Evolutionary conservation across 64 coral and sea anemone species (phyloP), one percentile per base, ranked within the genome.

Genomic region (Cladopsammia gracilis): DNA sequence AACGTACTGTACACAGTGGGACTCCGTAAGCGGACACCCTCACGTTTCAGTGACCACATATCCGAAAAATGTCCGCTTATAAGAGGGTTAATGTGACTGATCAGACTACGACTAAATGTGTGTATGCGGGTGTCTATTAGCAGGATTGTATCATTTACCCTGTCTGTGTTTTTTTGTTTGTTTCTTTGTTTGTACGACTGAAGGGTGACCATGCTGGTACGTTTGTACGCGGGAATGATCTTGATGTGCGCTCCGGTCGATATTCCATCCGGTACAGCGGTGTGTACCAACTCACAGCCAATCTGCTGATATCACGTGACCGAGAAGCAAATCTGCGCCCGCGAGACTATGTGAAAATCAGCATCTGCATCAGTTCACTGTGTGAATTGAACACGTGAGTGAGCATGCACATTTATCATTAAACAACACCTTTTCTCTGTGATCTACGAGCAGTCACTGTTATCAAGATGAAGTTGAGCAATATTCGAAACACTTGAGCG

Each of bases 321-420:
- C 70, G 98, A 26, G 98, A 99, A 49, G 94, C 98, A 58, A 94
- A 90, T 64, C 82, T 99, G 58, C 95, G 98, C 78, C 98, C 98
- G 45, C 88, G 98, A 53, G 98, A 99, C 72, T 88, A 84, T 34
- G 82, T 99, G 18, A 99, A 99, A 79, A 59, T 99, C 58, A 90
- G 92, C 72, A 94, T 99, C 52, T 99, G 98, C 67, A 99, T 99
- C 47, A 96, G 87, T 7, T 99, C 95, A 12, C 88, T 96, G 49
- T 98, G 97, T 25, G 89, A 98, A 54, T 76, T 90, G 13, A 95
- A 98, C 45, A 93, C 94, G 97, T 98, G 69, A 98, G 97, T 98
- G 61, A 72, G 22, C 22, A 72, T 23, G 10, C 69, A 1, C 10
- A 44, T 44, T 25, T 15, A 44, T 72, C 43, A 44, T 72, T 23